phyloP scores from a whole-genome alignment of 2,797 vertebrate genomes.

The Sandelia bainsii region DNA sequence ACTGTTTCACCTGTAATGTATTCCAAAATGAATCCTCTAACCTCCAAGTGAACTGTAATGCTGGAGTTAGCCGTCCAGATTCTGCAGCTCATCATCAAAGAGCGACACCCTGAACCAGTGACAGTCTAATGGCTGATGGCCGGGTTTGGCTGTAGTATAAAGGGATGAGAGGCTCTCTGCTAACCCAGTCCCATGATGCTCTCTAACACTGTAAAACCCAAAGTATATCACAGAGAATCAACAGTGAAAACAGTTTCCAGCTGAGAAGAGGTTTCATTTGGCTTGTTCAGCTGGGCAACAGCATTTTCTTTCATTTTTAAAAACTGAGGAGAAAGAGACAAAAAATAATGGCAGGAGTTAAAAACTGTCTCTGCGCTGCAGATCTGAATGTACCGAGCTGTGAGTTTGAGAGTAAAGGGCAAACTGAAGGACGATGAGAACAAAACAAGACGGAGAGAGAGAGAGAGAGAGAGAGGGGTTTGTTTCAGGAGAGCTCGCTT shows the following conservation, averaged over 20 bases:
- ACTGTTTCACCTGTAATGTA: not conserved
- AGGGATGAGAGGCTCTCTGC: constrained; percentile 6
- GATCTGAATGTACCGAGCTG: constrained; percentile 5
- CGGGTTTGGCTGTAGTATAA: not conserved
- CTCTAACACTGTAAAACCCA: not conserved
- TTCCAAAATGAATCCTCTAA: not conserved
- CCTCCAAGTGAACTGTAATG: constrained; percentile 5
- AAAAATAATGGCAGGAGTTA: constrained; percentile 2
- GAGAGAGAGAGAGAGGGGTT: not conserved
- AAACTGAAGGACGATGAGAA: constrained; percentile 27
- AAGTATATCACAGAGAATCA: not conserved
- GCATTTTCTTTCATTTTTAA: not conserved
- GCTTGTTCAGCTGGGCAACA: not conserved
- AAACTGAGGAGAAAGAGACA: not conserved
- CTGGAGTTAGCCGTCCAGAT: not conserved
- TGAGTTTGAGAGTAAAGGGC: constrained; percentile 8
- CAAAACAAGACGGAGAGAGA: constrained; percentile 9
- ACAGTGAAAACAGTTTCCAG: not conserved
- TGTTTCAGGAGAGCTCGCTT: constrained; percentile 29
- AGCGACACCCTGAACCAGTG: constrained; percentile 1
- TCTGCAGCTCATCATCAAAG: constrained; percentile 26
- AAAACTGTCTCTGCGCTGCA: not conserved
- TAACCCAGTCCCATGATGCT: constrained; percentile 14
- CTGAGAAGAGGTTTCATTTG: not conserved
- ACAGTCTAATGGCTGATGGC: constrained; percentile 17